These are phyloP conservation scores for Neosilurus hyrtlii DNA, from an alignment of 2,797 vertebrate genomes.

Conservation along the genomic window DNA sequence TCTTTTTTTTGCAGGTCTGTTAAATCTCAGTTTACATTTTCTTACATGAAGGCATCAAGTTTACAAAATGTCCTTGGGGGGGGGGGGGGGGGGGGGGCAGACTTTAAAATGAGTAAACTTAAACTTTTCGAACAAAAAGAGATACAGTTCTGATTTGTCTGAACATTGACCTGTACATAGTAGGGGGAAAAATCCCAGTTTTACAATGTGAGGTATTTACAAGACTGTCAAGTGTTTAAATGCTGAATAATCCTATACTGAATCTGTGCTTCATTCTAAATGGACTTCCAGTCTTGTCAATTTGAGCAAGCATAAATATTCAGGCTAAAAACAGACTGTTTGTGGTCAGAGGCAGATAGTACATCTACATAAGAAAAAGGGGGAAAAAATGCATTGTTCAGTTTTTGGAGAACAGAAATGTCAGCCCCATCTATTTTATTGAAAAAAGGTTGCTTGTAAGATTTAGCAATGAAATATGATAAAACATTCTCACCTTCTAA, in stretches of 20 bases:
- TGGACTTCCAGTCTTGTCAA: neutral
- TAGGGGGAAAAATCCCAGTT: neutral
- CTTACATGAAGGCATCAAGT: too few species aligned
- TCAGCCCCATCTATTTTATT: neutral
- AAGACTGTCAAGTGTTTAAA: neutral
- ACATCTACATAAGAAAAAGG: neutral
- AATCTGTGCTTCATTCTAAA: neutral
- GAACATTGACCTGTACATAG: neutral
- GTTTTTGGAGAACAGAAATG: constrained; percentile 6
- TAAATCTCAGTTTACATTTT: too few species aligned
- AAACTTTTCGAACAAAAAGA: neutral
- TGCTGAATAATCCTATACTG: neutral
- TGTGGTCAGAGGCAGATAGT: neutral
- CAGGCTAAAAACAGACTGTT: neutral
- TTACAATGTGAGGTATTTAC: neutral
- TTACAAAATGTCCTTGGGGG: too few species aligned
- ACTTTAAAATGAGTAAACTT: too few species aligned
- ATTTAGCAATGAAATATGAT: neutral
- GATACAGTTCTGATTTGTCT: neutral
- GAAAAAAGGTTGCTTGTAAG: constrained; percentile 9
- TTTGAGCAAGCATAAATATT: neutral
- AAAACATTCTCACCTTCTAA: neutral
- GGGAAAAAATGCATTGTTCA: neutral
- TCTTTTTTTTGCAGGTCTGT: too few species aligned
- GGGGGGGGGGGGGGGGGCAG: too few species aligned